Conservation (phyloP, 2,888 invertebrate species). For the Drosophila meridiana region DNA sequence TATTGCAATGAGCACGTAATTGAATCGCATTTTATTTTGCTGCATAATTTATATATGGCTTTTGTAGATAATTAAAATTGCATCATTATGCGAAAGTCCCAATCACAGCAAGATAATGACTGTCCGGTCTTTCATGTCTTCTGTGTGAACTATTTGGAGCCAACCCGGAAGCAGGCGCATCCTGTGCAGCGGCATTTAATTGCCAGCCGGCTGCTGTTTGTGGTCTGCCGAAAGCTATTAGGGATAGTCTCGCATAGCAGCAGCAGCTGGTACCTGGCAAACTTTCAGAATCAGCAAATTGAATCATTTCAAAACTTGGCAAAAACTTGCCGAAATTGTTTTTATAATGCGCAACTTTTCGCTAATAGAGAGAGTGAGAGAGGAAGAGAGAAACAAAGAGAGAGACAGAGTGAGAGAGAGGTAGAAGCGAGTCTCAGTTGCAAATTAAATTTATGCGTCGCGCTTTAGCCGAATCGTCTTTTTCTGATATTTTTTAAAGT, state of each 20-base stretch:
- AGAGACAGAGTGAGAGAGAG: not conserved
- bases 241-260: constrained; percentile 28
- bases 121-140: not conserved
- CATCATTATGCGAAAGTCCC: constrained; percentile 15
- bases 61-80: constrained; percentile 31
- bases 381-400: not conserved
- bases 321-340: constrained; percentile 69
- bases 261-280: constrained; percentile 62
- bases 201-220: constrained; percentile 49
- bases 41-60: constrained; percentile 15
- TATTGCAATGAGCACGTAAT: constrained; percentile 4
- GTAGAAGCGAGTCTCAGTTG: constrained; percentile 30
- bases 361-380: constrained; percentile 34
- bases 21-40: constrained; percentile 3
- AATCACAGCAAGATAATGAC: constrained; percentile 3
- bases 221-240: constrained; percentile 51
- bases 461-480: constrained; percentile 33
- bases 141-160: not conserved
- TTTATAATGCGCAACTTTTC: constrained; percentile 70
- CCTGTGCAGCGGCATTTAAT: constrained; percentile 47
- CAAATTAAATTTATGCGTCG: constrained; percentile 62
- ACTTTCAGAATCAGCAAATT: constrained; percentile 62
- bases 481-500: constrained; percentile 35
- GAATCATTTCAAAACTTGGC: constrained; percentile 71
- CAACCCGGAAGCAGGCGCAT: constrained; percentile 6